Evolutionary conservation across 2,113 vertebrate species (phyloP).

Genomic region (Pao palembangensis): DNA sequence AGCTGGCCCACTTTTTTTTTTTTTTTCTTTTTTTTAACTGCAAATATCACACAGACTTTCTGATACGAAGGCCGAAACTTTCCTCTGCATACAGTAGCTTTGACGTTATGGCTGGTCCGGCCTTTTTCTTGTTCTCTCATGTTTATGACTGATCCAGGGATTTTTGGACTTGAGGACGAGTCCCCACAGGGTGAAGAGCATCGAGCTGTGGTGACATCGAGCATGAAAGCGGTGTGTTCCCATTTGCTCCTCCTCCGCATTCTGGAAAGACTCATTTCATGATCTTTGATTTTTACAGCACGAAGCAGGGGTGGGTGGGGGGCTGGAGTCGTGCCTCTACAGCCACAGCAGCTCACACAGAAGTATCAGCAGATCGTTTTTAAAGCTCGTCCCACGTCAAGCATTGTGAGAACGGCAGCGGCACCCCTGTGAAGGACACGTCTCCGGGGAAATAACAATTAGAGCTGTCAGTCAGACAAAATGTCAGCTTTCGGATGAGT

Average conservation of each 20-base stretch:
- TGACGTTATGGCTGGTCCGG: constrained; percentile 52
- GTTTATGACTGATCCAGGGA: constrained; percentile 62
- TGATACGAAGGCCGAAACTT: constrained; percentile 44
- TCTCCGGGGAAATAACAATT: constrained; percentile 51
- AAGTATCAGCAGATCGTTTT: constrained; percentile 6
- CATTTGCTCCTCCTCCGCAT: background rate
- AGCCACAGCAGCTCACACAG: no score
- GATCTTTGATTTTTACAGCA: no score
- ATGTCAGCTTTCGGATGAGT: constrained; percentile 47
- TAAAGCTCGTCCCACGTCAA: constrained; percentile 1
- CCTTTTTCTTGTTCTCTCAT: constrained; percentile 56
- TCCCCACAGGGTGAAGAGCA: constrained; percentile 44
- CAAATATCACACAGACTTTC: constrained; percentile 57
- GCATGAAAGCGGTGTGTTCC: no score
- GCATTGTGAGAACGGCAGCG: constrained; percentile 7
- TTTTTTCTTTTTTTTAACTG: background rate
- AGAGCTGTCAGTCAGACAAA: constrained; percentile 62
- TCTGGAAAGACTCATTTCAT: no score
- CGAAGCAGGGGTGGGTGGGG: no score
- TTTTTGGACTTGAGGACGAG: constrained; percentile 48
- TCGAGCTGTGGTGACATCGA: no score
- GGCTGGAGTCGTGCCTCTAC: no score
- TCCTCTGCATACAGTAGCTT: constrained; percentile 24
- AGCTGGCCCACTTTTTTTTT: constrained; percentile 61
- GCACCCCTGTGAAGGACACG: constrained; percentile 38